These are phyloP conservation scores for Sminthopsis crassicaudata DNA, from an alignment of 2,113 vertebrate species.

Conservation along the genomic window DNA sequence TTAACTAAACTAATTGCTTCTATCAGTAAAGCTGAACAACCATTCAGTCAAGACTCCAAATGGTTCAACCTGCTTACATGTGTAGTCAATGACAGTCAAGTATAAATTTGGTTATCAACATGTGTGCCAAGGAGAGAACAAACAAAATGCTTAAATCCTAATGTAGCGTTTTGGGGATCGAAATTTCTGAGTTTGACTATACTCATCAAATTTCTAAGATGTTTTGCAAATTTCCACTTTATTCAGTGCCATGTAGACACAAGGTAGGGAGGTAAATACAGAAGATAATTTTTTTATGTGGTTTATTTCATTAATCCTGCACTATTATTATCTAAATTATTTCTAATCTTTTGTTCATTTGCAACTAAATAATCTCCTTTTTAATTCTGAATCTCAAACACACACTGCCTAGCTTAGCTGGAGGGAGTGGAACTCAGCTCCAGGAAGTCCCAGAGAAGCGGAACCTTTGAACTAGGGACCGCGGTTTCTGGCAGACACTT, in stretches of 20 bases:
- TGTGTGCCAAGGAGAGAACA: slow-evolving; percentile 1
- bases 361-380: slow-evolving; percentile 59
- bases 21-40: slow-evolving; percentile 13
- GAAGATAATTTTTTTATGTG: slow-evolving; percentile 48
- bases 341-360: slow-evolving; percentile 68
- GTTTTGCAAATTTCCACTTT: slow-evolving; percentile 15
- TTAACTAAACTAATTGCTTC: slow-evolving; percentile 9
- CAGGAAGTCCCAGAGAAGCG: no score
- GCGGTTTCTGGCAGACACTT: no score
- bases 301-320: slow-evolving; percentile 42
- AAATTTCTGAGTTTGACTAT: not conserved
- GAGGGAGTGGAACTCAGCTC: no score
- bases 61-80: slow-evolving; percentile 7
- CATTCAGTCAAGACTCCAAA: slow-evolving; percentile 42
- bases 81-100: slow-evolving; percentile 28
- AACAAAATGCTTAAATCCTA: slow-evolving; percentile 2
- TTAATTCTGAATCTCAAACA: slow-evolving; percentile 51
- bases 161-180: not conserved
- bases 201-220: slow-evolving; percentile 7
- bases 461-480: no score
- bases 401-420: no score
- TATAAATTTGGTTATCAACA: slow-evolving; percentile 15
- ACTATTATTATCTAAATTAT: slow-evolving; percentile 56
- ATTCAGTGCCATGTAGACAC: slow-evolving; percentile 34
- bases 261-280: not conserved